Base-by-base conservation (phyloP, 2,113 vertebrate genomes). In the Eulemur macaco region DNA sequence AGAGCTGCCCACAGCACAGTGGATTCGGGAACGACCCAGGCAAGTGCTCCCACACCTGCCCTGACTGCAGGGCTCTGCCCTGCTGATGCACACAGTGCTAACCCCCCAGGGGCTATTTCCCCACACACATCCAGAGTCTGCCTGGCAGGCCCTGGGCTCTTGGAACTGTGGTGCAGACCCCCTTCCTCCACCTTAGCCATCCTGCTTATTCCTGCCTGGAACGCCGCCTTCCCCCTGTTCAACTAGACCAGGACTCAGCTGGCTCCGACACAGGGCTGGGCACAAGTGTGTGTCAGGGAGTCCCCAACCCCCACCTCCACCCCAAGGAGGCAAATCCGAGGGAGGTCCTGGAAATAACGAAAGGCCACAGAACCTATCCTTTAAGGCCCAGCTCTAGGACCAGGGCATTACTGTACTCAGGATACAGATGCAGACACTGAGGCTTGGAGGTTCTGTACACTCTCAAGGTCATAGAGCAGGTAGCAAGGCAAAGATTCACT, bases 81-180 rank as follows among this genome's bases (percentile, higher is more conserved):
- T 12, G 6, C 0, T 11, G 14, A 89, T 12, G 8, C 69, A 14
- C 71, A 17, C 10, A 29, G 80, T 3, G 23, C 71, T 1, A 6
- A 23, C 5, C 3, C 29, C 27, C 2, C 81, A 3, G 25, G 39
- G 25, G 52, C 27, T 42, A 23, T 1, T 52, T 34, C 52, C 81
- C 25, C 3, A 0, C 21, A 7, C 1, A 14, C 3, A 6, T 29
- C 6, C 5, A 12, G 45, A 63, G 37, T 6, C 4, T 20, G n/a
- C 17, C 78, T 6, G 31, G 0, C 31, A 7, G 15, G 66, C 39
- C 37, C 73, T 8, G 31, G 42, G 37, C 50, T 77, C 58, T 15
- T 2, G 0, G 47, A 6, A n/a, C 86, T 1, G 0, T 0, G 80
- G 12, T 37, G 50, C 68, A 69, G 69, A 21, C 1, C 47, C 47